Evolutionary conservation across 30 jellyfish, hydroid and myxozoan species (phyloP), one percentile per base, ranked within the genome.

Genomic region (Catostylus mosaicus): DNA sequence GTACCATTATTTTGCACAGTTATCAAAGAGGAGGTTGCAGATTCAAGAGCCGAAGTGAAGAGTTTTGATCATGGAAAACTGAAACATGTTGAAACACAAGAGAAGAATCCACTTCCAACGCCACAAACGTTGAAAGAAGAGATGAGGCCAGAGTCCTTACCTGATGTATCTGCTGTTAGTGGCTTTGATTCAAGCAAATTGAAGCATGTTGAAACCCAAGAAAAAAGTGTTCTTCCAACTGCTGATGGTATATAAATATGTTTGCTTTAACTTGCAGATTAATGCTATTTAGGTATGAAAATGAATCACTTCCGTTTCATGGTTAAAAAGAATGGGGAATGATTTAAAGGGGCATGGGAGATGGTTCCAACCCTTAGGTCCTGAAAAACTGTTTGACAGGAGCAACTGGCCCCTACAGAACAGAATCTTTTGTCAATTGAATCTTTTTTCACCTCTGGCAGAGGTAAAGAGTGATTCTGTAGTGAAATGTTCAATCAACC

Each of bases 51-150:
- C 18, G 98, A 91, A 76, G 98, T 91, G 45, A 91, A 91, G 68
- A 23, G 75, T 1, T 91, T 91, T 57, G 96, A 91, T 74, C 96
- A 91, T 27, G 75, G 97, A 47, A 85, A 73, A 22, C 74, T 91
- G 88, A 91, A 91, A 68, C 96, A 85, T 63, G 98, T 91, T 62
- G 98, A 91, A 54, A 91, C 98, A 27, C 91, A 78, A 48, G 98
- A 91, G 88, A 91, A 91, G 85, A 91, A 91, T 74, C 95, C 96
- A 12, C 84, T 91, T 20, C 98, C 98, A 43, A 91, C 98, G 7
- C 90, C 96, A 3, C 88, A 75, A 32, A 81, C 90, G 16, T 47
- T 91, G 31, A 84, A 80, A 40, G 94, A 78, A 34, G 98, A 91
- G 65, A 70, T 81, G 90, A 50, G 95, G 34, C 98, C 98, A 23